Evolutionary conservation across 2,113 vertebrate species (phyloP).

Genomic region (Dipodomys ordii): DNA sequence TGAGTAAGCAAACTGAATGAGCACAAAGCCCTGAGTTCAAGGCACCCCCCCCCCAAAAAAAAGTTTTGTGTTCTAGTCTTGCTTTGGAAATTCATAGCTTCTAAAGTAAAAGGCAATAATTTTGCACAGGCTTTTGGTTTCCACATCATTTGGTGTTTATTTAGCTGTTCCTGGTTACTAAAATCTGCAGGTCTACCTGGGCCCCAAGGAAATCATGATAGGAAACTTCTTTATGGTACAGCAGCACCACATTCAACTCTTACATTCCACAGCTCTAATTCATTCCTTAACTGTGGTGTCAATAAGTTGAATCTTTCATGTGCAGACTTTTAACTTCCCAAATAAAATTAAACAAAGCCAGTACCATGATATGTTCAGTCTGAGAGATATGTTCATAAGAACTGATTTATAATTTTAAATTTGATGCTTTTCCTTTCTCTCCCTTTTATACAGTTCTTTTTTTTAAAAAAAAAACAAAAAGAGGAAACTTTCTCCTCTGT

Average conservation of each 20-base stretch:
- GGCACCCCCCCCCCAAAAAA: background rate
- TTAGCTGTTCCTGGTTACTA: background rate
- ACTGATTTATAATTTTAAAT: constrained; percentile 43
- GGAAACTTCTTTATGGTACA: background rate
- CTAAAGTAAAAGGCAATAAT: background rate
- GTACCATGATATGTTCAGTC: background rate
- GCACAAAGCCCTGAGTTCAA: too few species aligned
- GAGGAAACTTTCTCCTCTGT: background rate
- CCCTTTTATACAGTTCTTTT: background rate
- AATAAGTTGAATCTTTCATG: constrained; percentile 16
- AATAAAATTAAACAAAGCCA: constrained; percentile 44
- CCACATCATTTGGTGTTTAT: background rate
- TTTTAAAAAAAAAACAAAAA: too few species aligned
- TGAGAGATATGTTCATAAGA: constrained; percentile 16
- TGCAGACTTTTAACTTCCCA: constrained; percentile 42
- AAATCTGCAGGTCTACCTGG: constrained; percentile 6
- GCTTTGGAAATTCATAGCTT: constrained; percentile 6
- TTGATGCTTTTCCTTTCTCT: background rate
- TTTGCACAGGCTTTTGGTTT: constrained; percentile 34
- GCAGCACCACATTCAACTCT: background rate
- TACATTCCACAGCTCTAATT: background rate
- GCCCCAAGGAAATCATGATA: background rate
- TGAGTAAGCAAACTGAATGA: too few species aligned
- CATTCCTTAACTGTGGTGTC: constrained; percentile 25
- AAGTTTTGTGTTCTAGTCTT: background rate